These are phyloP conservation scores for Ryuthela nishihirai DNA, from an alignment of 2,888 invertebrate genomes.

Conservation along the genomic window DNA sequence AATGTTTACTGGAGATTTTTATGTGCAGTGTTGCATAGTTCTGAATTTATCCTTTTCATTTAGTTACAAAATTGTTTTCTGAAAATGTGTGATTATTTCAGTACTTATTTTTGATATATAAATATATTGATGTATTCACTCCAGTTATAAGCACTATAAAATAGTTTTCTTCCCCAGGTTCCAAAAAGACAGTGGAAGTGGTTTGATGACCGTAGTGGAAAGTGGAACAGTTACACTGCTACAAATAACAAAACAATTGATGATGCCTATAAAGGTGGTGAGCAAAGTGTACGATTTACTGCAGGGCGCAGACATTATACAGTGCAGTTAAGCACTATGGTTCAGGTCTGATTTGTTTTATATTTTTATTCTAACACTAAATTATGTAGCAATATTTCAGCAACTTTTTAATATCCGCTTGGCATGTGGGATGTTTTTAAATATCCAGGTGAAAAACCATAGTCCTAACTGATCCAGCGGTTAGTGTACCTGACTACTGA, in stretches of 20 bases:
- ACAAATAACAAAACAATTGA: slow-evolving; percentile 71
- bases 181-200: slow-evolving; percentile 65
- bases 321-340: slow-evolving; percentile 73
- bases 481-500: too few species aligned
- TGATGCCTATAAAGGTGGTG: slow-evolving; percentile 70
- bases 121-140: not conserved
- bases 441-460: too few species aligned
- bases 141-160: not conserved
- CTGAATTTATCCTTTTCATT: too few species aligned
- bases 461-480: too few species aligned
- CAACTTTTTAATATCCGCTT: too few species aligned
- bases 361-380: not conserved
- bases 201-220: slow-evolving; percentile 75
- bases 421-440: too few species aligned
- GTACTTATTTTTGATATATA: not conserved
- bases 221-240: slow-evolving; percentile 71
- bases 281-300: slow-evolving; percentile 64
- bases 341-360: slow-evolving; percentile 58
- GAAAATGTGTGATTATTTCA: too few species aligned
- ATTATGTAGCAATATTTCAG: too few species aligned
- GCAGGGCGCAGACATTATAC: slow-evolving; percentile 71
- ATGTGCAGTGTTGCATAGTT: too few species aligned
- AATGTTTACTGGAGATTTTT: too few species aligned
- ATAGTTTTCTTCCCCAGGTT: slow-evolving; percentile 23
- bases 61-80: too few species aligned